Evolutionary conservation across 2,888 invertebrate species (phyloP).

Genomic region (Hyppa rectilinea): DNA sequence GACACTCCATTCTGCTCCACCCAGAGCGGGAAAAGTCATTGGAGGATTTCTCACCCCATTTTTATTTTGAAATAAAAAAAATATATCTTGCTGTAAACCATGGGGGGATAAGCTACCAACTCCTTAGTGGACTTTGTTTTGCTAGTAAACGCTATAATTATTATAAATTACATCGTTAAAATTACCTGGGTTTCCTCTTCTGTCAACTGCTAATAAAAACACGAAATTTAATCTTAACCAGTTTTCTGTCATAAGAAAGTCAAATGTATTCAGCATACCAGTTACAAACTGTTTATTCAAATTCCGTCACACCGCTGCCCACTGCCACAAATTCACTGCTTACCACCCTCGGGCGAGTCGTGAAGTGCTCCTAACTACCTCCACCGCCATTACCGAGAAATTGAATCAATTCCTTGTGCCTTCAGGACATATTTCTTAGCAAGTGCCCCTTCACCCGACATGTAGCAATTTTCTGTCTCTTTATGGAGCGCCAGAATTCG

Average conservation of each 20-base stretch:
- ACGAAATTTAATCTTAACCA: not conserved
- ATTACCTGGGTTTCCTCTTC: not conserved
- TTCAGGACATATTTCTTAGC: constrained; percentile 61
- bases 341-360: constrained; percentile 42
- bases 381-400: constrained; percentile 56
- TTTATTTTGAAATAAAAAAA: too few species aligned
- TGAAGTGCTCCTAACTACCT: constrained; percentile 60
- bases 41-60: too few species aligned
- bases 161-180: not conserved
- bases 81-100: too few species aligned
- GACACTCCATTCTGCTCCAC: too few species aligned
- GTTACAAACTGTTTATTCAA: constrained; percentile 52
- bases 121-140: not conserved
- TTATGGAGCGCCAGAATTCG: constrained; percentile 49
- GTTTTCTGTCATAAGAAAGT: not conserved
- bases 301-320: constrained; percentile 24
- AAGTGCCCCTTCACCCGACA: constrained; percentile 53
- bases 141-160: not conserved
- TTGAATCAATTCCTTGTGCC: constrained; percentile 64
- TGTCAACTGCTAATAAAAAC: not conserved
- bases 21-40: too few species aligned
- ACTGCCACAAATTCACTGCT: constrained; percentile 55
- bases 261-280: not conserved
- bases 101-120: not conserved
- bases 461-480: constrained; percentile 57